Conservation (phyloP, 2,797 vertebrate genomes). For the Diplodus sargus region DNA sequence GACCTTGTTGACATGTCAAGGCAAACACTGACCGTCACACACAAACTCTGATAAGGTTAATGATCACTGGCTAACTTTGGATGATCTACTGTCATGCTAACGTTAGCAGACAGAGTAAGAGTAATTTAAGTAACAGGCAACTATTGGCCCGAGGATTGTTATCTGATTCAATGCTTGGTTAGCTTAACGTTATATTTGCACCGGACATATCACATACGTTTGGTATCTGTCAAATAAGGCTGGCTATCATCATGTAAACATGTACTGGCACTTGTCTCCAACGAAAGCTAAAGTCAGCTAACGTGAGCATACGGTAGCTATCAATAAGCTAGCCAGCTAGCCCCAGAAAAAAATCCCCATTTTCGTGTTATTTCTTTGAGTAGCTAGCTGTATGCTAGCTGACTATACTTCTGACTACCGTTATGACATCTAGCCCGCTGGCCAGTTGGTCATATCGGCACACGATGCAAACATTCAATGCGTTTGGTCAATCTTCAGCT, state of each 20-base stretch:
- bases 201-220: neutral
- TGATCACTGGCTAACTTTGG: conserved; percentile 43
- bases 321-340: conserved; percentile 47
- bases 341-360: conserved; percentile 4
- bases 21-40: conserved; percentile 20
- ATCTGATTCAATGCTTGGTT: neutral
- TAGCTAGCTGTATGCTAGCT: neutral
- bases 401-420: neutral
- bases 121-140: neutral
- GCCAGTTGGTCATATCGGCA: rapidly evolving
- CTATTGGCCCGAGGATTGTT: neutral
- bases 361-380: neutral
- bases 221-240: conserved; percentile 16
- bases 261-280: conserved; percentile 19
- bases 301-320: conserved; percentile 13
- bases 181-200: conserved; percentile 9
- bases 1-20: conserved; percentile 10
- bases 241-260: conserved; percentile 22
- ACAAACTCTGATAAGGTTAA: conserved; percentile 9
- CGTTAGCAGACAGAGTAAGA: conserved; percentile 12
- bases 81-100: conserved; percentile 37
- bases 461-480: neutral
- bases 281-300: conserved; percentile 40
- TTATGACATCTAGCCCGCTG: neutral
- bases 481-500: neutral